A percentile compares a stretch with the other conserved stretches of the same genome.
Conservation (phyloP, 2,797 vertebrate genomes). For the Paedocypris micromegethes region DNA sequence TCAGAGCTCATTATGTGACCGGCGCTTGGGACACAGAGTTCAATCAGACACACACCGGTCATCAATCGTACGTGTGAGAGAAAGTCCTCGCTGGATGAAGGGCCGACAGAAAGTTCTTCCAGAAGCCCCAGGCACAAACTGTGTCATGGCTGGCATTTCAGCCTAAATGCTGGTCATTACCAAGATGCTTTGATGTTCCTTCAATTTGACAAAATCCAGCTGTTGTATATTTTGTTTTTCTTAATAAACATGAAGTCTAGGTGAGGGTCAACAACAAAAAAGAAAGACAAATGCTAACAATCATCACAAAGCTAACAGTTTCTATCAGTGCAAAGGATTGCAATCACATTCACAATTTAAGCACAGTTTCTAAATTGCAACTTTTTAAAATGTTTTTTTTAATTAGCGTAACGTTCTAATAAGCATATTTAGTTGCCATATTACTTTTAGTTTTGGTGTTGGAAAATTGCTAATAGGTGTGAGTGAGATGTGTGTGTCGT, state of each 20-base stretch:
- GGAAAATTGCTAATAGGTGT: no score
- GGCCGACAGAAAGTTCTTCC: not conserved
- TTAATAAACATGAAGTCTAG: constrained; percentile 26
- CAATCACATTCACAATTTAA: no score
- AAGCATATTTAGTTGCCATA: no score
- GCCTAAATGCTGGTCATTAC: constrained; percentile 23
- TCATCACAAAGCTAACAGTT: not conserved
- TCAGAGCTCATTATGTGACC: constrained; percentile 27
- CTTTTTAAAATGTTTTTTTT: no score
- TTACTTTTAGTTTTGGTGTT: no score
- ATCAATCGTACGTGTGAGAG: constrained; percentile 32
- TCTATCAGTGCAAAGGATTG: no score
- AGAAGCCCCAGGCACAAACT: constrained; percentile 31
- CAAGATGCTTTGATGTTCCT: constrained; percentile 33
- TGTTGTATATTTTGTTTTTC: constrained; percentile 26
- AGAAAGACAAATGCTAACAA: not conserved
- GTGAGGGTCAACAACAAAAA: not conserved
- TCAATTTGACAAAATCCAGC: constrained; percentile 22
- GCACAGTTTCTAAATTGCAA: no score
- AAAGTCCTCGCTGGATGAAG: constrained; percentile 24
- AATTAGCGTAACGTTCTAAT: no score
- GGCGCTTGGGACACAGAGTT: constrained; percentile 30
- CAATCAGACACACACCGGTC: constrained; percentile 29
- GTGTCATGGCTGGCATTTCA: constrained; percentile 34
- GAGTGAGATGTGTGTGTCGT: no score